Percentiles rank a stretch among this genome's conserved stretches.
Evolutionary conservation across 2,797 vertebrate genomes (phyloP).

Genomic region (Trichosurus vulpecula): DNA sequence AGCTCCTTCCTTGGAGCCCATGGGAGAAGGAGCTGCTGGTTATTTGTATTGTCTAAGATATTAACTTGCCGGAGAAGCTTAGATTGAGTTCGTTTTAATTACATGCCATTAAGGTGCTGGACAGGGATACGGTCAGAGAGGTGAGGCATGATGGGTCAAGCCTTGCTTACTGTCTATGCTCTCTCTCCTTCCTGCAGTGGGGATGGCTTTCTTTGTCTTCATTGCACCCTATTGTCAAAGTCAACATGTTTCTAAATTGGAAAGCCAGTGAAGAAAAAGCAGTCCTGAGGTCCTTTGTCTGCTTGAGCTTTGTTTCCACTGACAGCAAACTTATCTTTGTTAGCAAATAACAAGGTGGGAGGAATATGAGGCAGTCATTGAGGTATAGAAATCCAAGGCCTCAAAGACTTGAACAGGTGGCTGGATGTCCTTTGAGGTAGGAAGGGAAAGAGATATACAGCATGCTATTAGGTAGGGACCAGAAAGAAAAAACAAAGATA

Average conservation of each 20-base stretch:
- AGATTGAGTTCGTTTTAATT: not conserved
- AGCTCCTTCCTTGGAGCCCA: not conserved
- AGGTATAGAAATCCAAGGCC: not conserved
- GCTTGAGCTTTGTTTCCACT: not conserved
- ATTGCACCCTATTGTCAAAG: constrained; percentile 36
- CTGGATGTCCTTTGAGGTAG: not conserved
- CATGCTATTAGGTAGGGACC: not conserved
- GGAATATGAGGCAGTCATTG: not conserved
- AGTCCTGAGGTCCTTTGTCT: not conserved
- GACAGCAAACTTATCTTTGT: constrained; percentile 28
- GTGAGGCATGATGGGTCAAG: not conserved
- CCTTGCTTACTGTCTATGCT: not conserved
- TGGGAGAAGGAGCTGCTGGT: not conserved
- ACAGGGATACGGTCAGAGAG: not conserved
- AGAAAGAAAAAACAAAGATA: constrained; percentile 40
- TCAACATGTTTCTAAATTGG: constrained; percentile 17
- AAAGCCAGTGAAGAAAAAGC: not conserved
- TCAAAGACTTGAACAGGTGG: not conserved
- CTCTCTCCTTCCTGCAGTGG: constrained; percentile 12
- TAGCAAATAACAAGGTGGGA: constrained; percentile 45
- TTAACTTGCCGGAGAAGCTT: not conserved
- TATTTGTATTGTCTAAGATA: not conserved
- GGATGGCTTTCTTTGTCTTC: constrained; percentile 42
- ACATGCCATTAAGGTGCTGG: not conserved
- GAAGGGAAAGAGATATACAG: not conserved